Base-by-base conservation (phyloP, 2,888 invertebrate genomes). In the Aleiodes leptofemur region DNA sequence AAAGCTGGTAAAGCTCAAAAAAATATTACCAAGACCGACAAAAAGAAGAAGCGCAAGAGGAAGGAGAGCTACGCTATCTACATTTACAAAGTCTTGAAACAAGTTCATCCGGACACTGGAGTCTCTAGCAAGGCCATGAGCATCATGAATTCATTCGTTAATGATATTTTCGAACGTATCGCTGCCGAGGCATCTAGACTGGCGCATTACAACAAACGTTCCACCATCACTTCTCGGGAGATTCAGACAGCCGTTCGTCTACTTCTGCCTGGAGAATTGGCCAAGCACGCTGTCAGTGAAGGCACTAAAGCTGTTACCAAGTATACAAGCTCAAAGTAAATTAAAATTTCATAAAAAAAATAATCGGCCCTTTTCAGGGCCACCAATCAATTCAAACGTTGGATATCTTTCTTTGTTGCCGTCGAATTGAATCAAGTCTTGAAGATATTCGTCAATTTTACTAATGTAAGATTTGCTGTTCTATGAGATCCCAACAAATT, bases 81-180 rank as follows among this genome's bases (percentile, higher is more conserved):
- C 34, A 34, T 34, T 34, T 34, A 34, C 34, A 34, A 34, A 3
- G 34, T 34, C 34, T 34, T 34, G 34, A 34, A 34, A 34, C 34
- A 34, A 34, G 34, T 34, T 4, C 34, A 34, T 34, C 34, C 34
- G 34, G 34, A 34, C 34, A 34, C 34, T 34, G 34, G 34, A 34
- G 34, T 34, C 34, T 34, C 34, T 34, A 34, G 34, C 34, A 34
- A 34, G 6, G 34, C 34, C 34, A 34, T 34, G 34, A 34, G 34
- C 34, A 34, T 34, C 34, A 34, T 34, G 34, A 34, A 34, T 3
- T 34, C 34, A 34, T 34, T 34, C 4, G 93, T 95, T 0, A 94
- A 93, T 80, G 95, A 96, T 81, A 93, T 94, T 83, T 91, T 95
- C 83, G 94, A 95, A 86, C 91, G 93, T 57, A 93, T 95, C 59